Evolutionary conservation across 1,140 invertebrate species (phyloP), one percentile per base, ranked within the genome.

Genomic region (Cheumatopsyche charites): DNA sequence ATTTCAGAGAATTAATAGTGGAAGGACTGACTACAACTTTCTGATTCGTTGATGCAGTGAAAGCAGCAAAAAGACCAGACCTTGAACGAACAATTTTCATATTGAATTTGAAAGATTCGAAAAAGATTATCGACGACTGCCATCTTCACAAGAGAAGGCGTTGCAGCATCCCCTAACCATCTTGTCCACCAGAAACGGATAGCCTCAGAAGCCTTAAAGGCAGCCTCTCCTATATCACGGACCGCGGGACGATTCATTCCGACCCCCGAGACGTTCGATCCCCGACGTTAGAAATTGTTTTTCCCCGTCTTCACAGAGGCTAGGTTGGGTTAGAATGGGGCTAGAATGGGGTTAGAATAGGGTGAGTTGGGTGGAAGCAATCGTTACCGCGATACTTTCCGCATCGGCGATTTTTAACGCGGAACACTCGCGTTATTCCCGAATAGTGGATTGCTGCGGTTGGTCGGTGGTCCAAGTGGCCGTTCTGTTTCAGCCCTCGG

Each of bases 181-280:
- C n/a, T n/a, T n/a, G 62, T 63, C 19, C 55, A 61, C 13, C 13
- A 49, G 17, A 49, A 49, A 49, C 45, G 45, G 45, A 49, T 49
- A 49, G 45, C 45, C 45, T 3, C 13, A 19, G 17, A 49, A 49
- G 13, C 45, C 45, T 4, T 49, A 13, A 49, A 36, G 29, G 29
- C 29, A 15, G 45, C 45, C 45, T 49, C 45, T 49, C 45, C 17
- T 49, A 49, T 49, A 49, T 49, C 45, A 49, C 29, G 29, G 29
- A 13, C 45, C 45, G 13, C 13, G 13, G 13, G 45, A 19, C 17
- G 13, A 15, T 15, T 49, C 23, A 25, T 25, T 61, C 4, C 23
- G 55, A 19, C 12, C 21, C 55, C 4, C 15, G 7, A 36, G 29
- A 36, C 29, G 29, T 36, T 36, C 17, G n/a, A 61, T 25, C 23